A percentile compares a stretch with the other conserved stretches of the same genome.
Conservation (phyloP, 1,140 invertebrate genomes). For the Gryllus bimaculatus region DNA sequence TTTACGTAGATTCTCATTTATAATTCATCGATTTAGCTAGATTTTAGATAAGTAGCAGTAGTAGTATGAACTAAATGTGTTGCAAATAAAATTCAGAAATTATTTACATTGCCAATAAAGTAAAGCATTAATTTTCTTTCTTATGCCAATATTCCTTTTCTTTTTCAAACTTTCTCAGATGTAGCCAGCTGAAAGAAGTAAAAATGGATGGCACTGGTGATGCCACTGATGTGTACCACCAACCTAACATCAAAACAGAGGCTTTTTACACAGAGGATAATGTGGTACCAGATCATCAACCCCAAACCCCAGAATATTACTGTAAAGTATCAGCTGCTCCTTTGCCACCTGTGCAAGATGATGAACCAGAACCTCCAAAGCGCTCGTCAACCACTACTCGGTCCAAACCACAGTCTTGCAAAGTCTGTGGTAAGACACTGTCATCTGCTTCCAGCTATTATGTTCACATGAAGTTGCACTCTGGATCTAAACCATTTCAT, state of each 20-base stretch:
- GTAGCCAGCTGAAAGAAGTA: neutral
- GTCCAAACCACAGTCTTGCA: conserved; percentile 50
- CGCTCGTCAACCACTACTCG: neutral
- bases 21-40: too few species aligned
- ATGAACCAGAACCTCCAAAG: neutral
- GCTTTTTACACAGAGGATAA: neutral
- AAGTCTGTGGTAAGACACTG: conserved; percentile 63
- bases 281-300: neutral
- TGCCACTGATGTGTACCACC: neutral
- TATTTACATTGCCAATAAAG: too few species aligned
- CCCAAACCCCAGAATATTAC: neutral
- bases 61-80: too few species aligned
- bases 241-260: neutral
- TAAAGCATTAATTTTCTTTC: too few species aligned
- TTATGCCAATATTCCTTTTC: too few species aligned
- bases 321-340: neutral
- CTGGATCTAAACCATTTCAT: conserved; percentile 65
- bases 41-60: too few species aligned
- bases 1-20: too few species aligned
- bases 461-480: conserved; percentile 71
- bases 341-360: neutral
- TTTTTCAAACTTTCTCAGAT: neutral
- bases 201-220: neutral
- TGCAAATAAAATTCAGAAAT: too few species aligned
- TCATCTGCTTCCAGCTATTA: conserved; percentile 67